Evolutionary conservation across 1,140 invertebrate species (phyloP), one percentile per base, ranked within the genome.

Genomic region (Drosophila serrata): DNA sequence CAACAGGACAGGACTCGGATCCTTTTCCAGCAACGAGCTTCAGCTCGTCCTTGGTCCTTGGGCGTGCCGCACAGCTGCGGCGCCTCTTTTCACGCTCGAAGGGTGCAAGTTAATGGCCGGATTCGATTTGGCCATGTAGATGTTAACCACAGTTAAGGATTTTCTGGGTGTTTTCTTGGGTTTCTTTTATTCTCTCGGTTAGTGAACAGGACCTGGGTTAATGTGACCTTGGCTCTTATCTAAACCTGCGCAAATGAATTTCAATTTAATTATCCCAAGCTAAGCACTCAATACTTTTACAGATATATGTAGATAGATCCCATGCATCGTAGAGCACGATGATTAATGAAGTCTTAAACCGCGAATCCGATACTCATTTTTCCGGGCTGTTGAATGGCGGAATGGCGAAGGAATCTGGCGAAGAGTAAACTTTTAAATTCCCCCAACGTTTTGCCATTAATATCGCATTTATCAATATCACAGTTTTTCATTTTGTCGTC

Each of bases 401-500:
- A 19, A 46, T 46, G 13, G 24, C 24, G 35, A 37, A 15, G 22
- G 37, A 69, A 67, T 62, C 57, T 33, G 19, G 27, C 27, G 40
- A n/a, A n/a, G 11, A 37, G 67, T 46, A 75, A 84, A 85, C 72
- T 87, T 82, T 87, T 65, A 87, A 82, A 79, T 82, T 87, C 70
- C 79, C 70, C 15, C 79, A 87, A 80, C 73, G 73, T 77, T 82
- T 82, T 80, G 80, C 84, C 84, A 87, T 88, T 87, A 87, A 88
- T 87, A 84, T 88, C 79, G 49, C 84, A 87, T 87, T 88, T 87
- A 87, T 87, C 84, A 87, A 87, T 87, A 88, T 87, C 84, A 87
- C 76, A 87, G 84, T 88, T 88, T 87, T 84, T 82, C 84, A 88
- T 88, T 87, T 87, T 64, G 68, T 79, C 75, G 77, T 85, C 81